Evolutionary conservation across 2,888 invertebrate genomes (phyloP), one percentile per base, ranked within the genome.

Genomic region (Hoplodrina ambigua): DNA sequence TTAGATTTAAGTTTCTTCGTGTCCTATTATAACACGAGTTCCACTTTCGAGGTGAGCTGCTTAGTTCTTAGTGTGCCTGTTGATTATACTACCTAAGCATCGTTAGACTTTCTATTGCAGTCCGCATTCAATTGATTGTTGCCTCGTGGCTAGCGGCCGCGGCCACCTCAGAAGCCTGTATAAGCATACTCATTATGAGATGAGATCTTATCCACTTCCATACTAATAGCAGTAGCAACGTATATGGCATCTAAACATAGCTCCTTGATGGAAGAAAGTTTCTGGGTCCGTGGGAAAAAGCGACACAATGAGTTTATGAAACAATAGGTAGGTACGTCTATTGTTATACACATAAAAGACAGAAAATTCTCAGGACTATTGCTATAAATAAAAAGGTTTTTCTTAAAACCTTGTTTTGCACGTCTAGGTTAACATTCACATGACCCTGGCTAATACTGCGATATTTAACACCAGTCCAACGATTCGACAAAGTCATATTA

Each of bases 121-220:
- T 59, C 67, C 69, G 72, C 60, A 68, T 73, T 79, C 78, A 83
- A 84, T 85, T 82, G 81, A 82, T 83, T 81, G 81, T 80, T 66
- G 78, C 37, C 66, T 69, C 66, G 64, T 78, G 72, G 78, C 80
- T 66, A 65, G 58, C 69, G 55, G 58, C 62, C 68, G 64, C 73
- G n/a, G 77, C 74, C 74, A 59, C 57, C 46, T 64, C 69, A 73
- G 70, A 59, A 81, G 70, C 73, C 46, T 46, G 41, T 37, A 58
- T 55, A 67, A 71, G 52, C 49, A 55, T 52, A 74, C 74, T 75
- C 66, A 81, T 82, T 77, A 80, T 79, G 64, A 82, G 69, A 80
- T 80, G 63, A 81, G 81, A 86, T 87, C 61, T 66, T 83, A 78
- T 83, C 80, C 17, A 56, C 30, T 58, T 63, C 52, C 72, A 66